Base-by-base conservation (phyloP, 2,113 vertebrate species). In the Tetraodon nigroviridis region DNA sequence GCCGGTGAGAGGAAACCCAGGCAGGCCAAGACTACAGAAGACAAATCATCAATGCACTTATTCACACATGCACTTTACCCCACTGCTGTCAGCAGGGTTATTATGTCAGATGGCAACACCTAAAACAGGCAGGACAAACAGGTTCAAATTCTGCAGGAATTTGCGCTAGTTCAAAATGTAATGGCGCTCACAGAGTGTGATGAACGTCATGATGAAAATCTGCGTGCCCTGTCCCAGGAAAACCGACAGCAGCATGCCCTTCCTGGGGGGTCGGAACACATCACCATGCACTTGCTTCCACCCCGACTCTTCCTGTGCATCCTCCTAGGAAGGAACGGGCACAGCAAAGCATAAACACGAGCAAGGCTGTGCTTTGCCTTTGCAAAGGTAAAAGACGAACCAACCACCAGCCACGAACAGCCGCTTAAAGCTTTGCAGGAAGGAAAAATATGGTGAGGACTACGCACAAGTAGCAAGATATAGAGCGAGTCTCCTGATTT, bases 131-230 rank as follows among this genome's bases (percentile, higher is more conserved):
- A 27, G 24, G 24, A 3, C 5, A 27, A 27, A 27, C 24, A 27
- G 24, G n/a, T n/a, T n/a, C 4, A 29, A 29, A 29, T 29, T 29
- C 27, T 29, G 7, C 27, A 5, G 7, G 27, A 29, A 29, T 29
- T 29, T 29, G 27, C 1, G 32, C 32, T 37, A 12, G 7, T 12
- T 12, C 32, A 24, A 7, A 52, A n/a, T 52, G 19, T 46, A 61
- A 61, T 0, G 29, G 66, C 65, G 84, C 97, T 95, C 92, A 99
- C 97, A 99, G 0, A 99, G 89, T 2, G 97, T 99, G 81, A 98
- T 95, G 84, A 98, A 99, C 64, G 95, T 98, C 97, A 99, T 99
- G 85, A 97, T 99, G 87, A 98, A 92, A 84, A 99, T 98, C 85
- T 99, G 97, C 1, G 93, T 92, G 69, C 97, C 97, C 53, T 97